phyloP scores from a whole-genome alignment of 2,888 invertebrate species.

The Athetis lepigone region DNA sequence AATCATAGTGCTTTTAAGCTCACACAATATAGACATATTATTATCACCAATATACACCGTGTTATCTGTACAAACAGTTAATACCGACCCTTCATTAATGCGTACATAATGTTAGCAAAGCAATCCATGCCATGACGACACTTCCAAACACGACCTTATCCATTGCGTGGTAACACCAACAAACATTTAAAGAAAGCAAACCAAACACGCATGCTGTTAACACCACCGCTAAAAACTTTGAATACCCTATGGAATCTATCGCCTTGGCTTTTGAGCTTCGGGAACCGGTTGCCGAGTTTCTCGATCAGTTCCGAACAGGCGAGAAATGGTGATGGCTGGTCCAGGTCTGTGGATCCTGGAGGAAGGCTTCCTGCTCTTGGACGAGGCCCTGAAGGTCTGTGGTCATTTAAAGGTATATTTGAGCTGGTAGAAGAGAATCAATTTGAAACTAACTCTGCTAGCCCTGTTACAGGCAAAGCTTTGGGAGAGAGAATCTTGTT shows the following conservation, averaged over 20 bases:
- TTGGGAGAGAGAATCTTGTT: no score
- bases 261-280: slow-evolving; percentile 88
- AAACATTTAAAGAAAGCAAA: slow-evolving; percentile 32
- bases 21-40: background rate
- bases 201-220: slow-evolving; percentile 51
- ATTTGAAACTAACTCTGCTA: background rate
- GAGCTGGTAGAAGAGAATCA: background rate
- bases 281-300: slow-evolving; percentile 86
- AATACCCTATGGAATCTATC: slow-evolving; percentile 92
- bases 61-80: background rate
- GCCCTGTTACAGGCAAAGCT: no score
- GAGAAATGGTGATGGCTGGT: slow-evolving; percentile 68
- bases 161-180: slow-evolving; percentile 19
- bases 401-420: slow-evolving; percentile 27
- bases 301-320: slow-evolving; percentile 86
- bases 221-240: slow-evolving; percentile 59
- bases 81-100: slow-evolving; percentile 17
- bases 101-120: slow-evolving; percentile 39
- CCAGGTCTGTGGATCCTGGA: slow-evolving; percentile 68
- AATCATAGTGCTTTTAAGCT: background rate
- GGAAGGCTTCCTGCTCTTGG: slow-evolving; percentile 85
- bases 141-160: slow-evolving; percentile 16
- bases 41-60: background rate
- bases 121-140: slow-evolving; percentile 18
- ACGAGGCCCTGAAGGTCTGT: slow-evolving; percentile 74